phyloP scores from a whole-genome alignment of 2,888 invertebrate species.

The Xanthorhoe designata region DNA sequence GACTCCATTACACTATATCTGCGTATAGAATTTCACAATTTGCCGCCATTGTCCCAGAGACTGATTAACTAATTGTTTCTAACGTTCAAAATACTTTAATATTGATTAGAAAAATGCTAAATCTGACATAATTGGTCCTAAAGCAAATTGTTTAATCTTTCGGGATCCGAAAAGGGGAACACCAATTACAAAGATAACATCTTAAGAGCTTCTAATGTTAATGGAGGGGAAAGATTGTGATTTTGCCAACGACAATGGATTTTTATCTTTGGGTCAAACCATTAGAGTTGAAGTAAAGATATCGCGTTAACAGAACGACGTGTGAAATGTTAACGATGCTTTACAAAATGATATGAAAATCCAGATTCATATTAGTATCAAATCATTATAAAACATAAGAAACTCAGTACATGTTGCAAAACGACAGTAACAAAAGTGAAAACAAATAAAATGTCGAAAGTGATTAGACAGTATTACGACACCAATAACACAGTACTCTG shows the following conservation, averaged over 20 bases:
- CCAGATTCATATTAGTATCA: not conserved
- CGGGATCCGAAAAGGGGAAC: slow-evolving; percentile 59
- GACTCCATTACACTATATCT: slow-evolving; percentile 42
- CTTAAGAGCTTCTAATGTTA: slow-evolving; percentile 55
- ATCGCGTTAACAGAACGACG: slow-evolving; percentile 3
- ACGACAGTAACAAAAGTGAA: slow-evolving; percentile 38
- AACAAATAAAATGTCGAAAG: slow-evolving; percentile 41
- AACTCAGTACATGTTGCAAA: not conserved
- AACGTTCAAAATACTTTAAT: not conserved
- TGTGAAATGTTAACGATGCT: slow-evolving; percentile 17
- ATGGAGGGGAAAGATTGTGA: slow-evolving; percentile 51
- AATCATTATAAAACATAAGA: not conserved
- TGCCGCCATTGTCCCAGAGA: slow-evolving; percentile 7
- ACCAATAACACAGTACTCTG: slow-evolving; percentile 49
- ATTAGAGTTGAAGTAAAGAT: slow-evolving; percentile 26
- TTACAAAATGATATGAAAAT: slow-evolving; percentile 4
- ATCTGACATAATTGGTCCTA: slow-evolving; percentile 2
- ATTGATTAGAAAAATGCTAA: not conserved
- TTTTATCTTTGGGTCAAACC: slow-evolving; percentile 27
- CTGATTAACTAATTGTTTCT: not conserved
- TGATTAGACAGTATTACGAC: slow-evolving; percentile 36
- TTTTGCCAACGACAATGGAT: slow-evolving; percentile 42
- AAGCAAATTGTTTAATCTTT: slow-evolving; percentile 63
- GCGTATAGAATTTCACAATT: slow-evolving; percentile 34
- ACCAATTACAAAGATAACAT: slow-evolving; percentile 71